Conservation (phyloP, 2,797 vertebrate species). For the Cuculus canorus region DNA sequence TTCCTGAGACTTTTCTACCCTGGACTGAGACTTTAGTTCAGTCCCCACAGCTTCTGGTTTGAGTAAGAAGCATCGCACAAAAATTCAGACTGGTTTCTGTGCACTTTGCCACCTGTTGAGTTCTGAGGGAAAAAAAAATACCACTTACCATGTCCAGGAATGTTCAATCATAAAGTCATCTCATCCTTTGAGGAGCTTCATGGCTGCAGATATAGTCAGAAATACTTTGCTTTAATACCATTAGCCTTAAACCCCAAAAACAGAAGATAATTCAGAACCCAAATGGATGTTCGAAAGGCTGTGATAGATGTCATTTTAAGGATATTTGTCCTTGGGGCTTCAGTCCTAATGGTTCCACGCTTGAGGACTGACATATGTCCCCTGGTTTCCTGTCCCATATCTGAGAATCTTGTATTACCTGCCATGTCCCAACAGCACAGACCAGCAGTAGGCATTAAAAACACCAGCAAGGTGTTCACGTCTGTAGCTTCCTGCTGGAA, state of each 20-base stretch:
- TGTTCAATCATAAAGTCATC: background rate
- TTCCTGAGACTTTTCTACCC: background rate
- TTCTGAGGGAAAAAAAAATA: background rate
- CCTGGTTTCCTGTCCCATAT: background rate
- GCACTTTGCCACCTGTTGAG: background rate
- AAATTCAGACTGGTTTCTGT: background rate
- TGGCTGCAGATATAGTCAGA: background rate
- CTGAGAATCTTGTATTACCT: background rate
- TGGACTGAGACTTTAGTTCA: background rate
- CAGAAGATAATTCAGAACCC: background rate
- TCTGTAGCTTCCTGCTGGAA: accelerated
- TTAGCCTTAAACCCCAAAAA: background rate
- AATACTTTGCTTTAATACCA: background rate
- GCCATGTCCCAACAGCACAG: background rate
- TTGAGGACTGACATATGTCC: background rate
- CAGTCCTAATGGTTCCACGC: background rate
- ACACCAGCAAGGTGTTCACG: accelerated
- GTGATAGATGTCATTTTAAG: background rate
- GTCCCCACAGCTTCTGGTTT: background rate
- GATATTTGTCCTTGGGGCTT: background rate
- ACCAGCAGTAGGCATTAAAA: background rate
- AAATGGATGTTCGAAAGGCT: background rate
- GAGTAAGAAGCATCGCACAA: background rate
- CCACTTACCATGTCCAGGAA: background rate
- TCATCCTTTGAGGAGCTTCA: background rate